Evolutionary conservation across 2,113 vertebrate species (phyloP).

Genomic region (Seriola aureovittata): DNA sequence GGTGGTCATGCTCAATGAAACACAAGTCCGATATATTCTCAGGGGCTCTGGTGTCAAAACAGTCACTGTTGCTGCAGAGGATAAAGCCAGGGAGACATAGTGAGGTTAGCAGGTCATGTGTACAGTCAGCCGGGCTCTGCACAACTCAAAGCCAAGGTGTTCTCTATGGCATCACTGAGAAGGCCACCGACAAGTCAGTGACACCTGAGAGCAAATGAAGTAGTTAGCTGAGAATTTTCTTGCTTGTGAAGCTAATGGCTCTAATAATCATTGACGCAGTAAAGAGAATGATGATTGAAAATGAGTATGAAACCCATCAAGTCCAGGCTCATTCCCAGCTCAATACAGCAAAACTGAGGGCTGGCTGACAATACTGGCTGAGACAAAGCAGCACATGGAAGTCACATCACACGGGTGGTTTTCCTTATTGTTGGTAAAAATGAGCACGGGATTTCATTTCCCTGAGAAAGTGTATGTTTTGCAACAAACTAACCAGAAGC

Average conservation of each 20-base stretch:
- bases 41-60: neutral
- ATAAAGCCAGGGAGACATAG: constrained; percentile 76
- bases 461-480: neutral
- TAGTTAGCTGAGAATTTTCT: neutral
- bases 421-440: neutral
- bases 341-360: neutral
- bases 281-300: neutral
- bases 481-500: neutral
- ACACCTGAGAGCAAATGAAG: neutral
- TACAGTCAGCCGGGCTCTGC: constrained; percentile 85
- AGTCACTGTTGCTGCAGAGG: constrained; percentile 36
- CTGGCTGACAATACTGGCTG: neutral
- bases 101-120: constrained; percentile 80
- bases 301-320: neutral
- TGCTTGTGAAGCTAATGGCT: neutral
- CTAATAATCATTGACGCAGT: neutral
- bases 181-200: neutral
- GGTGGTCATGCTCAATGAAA: constrained; percentile 83
- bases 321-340: neutral
- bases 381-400: neutral
- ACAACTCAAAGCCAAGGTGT: constrained; percentile 85
- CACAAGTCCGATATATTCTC: constrained; percentile 42
- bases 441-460: neutral
- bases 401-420: neutral
- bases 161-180: constrained; percentile 89